These are phyloP conservation scores for Microctonus aethiopoides DNA, from an alignment of 2,888 invertebrate genomes.

Conservation along the genomic window DNA sequence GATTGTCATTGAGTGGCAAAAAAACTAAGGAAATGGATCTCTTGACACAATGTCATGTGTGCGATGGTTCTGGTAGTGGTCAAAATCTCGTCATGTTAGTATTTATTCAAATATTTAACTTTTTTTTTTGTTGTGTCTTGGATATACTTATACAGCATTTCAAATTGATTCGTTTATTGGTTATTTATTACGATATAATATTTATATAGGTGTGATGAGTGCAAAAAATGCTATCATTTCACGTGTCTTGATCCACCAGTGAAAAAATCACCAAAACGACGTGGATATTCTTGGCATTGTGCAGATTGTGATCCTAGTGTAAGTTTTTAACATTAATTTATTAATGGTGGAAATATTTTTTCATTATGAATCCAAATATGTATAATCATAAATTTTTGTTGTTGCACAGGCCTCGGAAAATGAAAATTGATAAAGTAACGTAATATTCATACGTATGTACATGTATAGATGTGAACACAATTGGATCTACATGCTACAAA, in stretches of 20 bases:
- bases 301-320: slow-evolving; percentile 94
- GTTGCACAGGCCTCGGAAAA: slow-evolving; percentile 65
- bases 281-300: slow-evolving; percentile 96
- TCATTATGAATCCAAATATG: not conserved
- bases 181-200: slow-evolving; percentile 36
- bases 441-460: slow-evolving; percentile 36
- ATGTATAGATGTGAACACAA: too few relatives aligned
- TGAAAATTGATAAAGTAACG: slow-evolving; percentile 58
- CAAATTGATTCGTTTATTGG: not conserved
- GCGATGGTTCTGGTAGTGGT: slow-evolving; percentile 72
- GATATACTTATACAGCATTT: not conserved
- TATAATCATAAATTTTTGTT: slow-evolving; percentile 42
- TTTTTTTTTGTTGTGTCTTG: not conserved
- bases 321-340: slow-evolving; percentile 62
- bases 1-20: slow-evolving; percentile 51
- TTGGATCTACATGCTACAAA: not conserved
- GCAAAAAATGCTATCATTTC: slow-evolving; percentile 90
- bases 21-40: slow-evolving; percentile 65
- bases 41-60: slow-evolving; percentile 76
- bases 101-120: slow-evolving; percentile 5
- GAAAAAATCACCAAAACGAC: slow-evolving; percentile 92
- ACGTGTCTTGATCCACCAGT: slow-evolving; percentile 93
- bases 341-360: too few relatives aligned
- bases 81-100: slow-evolving; percentile 78
- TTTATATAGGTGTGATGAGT: slow-evolving; percentile 91